phyloP scores from a whole-genome alignment of 2,888 invertebrate genomes.

The Stramonita haemastoma region DNA sequence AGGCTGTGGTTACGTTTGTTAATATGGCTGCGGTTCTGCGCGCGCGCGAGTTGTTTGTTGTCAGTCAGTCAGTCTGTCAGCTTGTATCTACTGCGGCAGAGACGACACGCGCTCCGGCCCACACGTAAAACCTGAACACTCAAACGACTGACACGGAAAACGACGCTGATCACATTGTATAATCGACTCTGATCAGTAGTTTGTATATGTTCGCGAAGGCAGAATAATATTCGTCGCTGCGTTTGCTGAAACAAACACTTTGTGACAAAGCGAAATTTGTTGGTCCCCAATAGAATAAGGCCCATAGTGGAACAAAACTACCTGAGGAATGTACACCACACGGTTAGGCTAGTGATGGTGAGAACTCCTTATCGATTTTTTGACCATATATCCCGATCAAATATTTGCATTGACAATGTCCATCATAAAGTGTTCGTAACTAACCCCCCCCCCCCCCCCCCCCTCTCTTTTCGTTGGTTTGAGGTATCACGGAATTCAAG shows the following conservation, averaged over 20 bases:
- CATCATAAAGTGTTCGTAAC: too few relatives aligned
- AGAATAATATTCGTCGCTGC: not conserved
- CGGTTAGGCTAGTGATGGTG: not conserved
- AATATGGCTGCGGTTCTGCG: conserved; percentile 32
- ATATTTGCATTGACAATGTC: too few relatives aligned
- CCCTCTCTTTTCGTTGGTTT: too few relatives aligned
- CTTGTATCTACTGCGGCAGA: not conserved
- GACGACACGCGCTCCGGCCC: not conserved
- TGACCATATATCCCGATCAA: not conserved
- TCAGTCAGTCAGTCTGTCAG: not conserved
- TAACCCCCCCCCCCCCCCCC: too few relatives aligned
- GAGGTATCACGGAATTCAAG: too few relatives aligned
- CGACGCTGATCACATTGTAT: not conserved
- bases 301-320: not conserved
- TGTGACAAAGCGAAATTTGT: too few relatives aligned
- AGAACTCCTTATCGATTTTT: not conserved
- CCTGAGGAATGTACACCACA: not conserved
- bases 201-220: not conserved
- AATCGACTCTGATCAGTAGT: not conserved
- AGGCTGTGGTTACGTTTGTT: conserved; percentile 38
- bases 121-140: not conserved
- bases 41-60: not conserved
- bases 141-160: not conserved
- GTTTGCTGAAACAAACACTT: not conserved
- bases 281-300: too few relatives aligned